Conservation (phyloP, 2,888 invertebrate species). For the Stenchaetothrips biformis region DNA sequence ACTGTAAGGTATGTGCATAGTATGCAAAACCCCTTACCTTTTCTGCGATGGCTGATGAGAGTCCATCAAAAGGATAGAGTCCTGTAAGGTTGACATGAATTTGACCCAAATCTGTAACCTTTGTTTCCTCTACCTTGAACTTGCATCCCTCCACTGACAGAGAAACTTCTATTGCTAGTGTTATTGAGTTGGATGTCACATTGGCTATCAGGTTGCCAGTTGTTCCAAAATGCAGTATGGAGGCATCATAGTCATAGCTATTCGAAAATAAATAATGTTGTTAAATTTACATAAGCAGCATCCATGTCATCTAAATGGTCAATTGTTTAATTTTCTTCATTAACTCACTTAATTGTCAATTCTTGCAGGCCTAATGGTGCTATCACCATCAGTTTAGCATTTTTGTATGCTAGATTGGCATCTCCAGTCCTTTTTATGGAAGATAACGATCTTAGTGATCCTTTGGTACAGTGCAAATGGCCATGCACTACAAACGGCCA, state of each 20-base stretch:
- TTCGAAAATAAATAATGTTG: background rate
- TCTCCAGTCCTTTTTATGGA: background rate
- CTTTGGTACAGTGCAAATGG: background rate
- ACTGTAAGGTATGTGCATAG: background rate
- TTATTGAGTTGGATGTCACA: constrained; percentile 1
- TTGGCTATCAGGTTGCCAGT: background rate
- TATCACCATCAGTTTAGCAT: background rate
- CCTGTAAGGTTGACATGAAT: background rate
- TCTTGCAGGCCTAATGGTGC: background rate
- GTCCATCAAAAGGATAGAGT: background rate
- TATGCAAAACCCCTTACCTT: background rate
- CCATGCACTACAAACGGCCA: constrained; percentile 4
- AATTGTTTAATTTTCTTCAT: background rate
- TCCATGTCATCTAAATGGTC: no score
- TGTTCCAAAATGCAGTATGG: background rate
- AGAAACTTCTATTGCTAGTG: background rate
- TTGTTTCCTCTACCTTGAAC: background rate
- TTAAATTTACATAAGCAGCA: no score
- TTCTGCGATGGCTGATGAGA: constrained; percentile 5
- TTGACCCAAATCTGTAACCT: background rate
- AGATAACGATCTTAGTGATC: background rate
- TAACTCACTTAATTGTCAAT: background rate
- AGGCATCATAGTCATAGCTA: constrained; percentile 7
- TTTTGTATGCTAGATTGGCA: background rate
- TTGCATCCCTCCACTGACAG: background rate